Conservation (phyloP, 2,888 invertebrate species). For the Eumacrocentrus americanus region DNA sequence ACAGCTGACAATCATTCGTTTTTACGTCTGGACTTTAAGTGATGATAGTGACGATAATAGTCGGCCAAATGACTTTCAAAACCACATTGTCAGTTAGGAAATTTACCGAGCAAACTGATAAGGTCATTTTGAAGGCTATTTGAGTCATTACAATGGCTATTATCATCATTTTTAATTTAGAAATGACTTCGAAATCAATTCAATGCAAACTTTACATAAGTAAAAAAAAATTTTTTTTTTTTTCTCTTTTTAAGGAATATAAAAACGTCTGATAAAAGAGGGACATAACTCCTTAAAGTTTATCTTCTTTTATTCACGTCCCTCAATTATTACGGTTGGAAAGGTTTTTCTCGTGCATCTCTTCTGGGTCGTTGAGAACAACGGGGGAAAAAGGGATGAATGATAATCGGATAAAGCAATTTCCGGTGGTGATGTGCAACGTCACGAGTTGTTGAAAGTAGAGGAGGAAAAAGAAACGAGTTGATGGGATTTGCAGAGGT, state of each 20-base stretch:
- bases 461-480: neutral
- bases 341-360: constrained; percentile 2
- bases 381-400: neutral
- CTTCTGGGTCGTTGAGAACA: neutral
- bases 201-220: too few relatives aligned
- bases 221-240: too few relatives aligned
- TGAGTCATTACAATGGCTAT: neutral
- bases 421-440: neutral
- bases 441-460: neutral
- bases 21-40: too few relatives aligned
- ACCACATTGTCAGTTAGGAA: too few relatives aligned
- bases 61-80: too few relatives aligned
- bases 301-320: neutral
- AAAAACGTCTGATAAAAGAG: neutral
- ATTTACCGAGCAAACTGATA: too few relatives aligned
- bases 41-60: too few relatives aligned
- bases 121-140: too few relatives aligned
- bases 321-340: neutral
- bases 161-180: too few relatives aligned
- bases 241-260: too few relatives aligned
- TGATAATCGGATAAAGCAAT: constrained; percentile 18
- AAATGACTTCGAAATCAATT: too few relatives aligned
- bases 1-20: too few relatives aligned
- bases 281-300: neutral
- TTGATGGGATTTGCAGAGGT: constrained; percentile 8